Conservation (phyloP, 2,113 vertebrate genomes). For the Tupaia tana region DNA sequence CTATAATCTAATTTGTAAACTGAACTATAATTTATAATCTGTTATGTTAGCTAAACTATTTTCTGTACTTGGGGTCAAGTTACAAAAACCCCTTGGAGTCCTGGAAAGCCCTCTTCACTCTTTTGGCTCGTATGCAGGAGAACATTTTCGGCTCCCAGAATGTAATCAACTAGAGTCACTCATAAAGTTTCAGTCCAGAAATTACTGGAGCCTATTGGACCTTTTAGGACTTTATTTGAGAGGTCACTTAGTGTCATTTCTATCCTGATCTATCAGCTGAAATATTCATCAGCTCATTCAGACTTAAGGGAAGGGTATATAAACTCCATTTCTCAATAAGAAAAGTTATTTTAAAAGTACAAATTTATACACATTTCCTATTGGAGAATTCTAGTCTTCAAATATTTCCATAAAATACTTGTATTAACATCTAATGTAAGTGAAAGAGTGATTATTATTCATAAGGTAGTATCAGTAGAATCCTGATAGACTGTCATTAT, state of each 20-base stretch:
- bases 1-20: neutral
- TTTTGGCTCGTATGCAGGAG: neutral
- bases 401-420: constrained; percentile 25
- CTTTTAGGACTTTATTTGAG: accelerated
- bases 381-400: neutral
- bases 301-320: neutral
- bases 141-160: accelerated
- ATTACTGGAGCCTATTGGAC: accelerated
- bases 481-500: neutral
- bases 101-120: neutral
- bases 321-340: neutral
- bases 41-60: neutral
- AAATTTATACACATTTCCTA: neutral
- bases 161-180: neutral
- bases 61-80: neutral
- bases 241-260: neutral
- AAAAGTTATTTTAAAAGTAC: neutral
- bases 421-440: neutral
- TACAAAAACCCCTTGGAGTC: neutral
- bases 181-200: neutral
- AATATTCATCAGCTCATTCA: neutral
- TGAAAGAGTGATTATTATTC: neutral
- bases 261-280: accelerated
- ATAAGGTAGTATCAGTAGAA: neutral
- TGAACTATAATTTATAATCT: neutral